phyloP scores from a whole-genome alignment of 2,888 invertebrate species.

The Epiblema foenella region DNA sequence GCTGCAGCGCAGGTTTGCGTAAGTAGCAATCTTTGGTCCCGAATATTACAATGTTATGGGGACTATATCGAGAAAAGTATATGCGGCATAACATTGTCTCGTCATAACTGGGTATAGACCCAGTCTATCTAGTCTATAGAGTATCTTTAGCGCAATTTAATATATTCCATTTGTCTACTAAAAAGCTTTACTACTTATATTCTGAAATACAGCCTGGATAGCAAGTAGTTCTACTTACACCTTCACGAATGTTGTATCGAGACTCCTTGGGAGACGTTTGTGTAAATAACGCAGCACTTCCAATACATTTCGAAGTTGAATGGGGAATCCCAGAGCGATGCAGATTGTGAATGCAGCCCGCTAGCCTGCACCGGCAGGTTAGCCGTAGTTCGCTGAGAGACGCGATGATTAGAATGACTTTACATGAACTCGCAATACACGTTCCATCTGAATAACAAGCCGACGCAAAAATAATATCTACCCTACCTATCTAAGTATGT shows the following conservation, averaged over 20 bases:
- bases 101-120: too few species aligned
- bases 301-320: conserved; percentile 58
- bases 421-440: conserved; percentile 53
- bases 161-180: not conserved
- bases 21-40: too few species aligned
- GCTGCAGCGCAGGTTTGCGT: too few species aligned
- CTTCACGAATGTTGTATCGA: conserved; percentile 63
- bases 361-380: conserved; percentile 42
- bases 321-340: conserved; percentile 52
- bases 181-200: conserved; percentile 15
- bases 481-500: too few species aligned
- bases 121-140: too few species aligned
- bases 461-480: not conserved
- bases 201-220: conserved; percentile 6
- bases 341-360: conserved; percentile 54
- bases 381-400: conserved; percentile 42
- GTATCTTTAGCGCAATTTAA: too few species aligned
- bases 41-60: too few species aligned
- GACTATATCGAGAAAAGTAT: too few species aligned
- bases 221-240: conserved; percentile 44
- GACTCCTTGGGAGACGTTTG: conserved; percentile 59
- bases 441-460: conserved; percentile 27
- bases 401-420: conserved; percentile 53
- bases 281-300: conserved; percentile 53
- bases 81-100: too few species aligned